A percentile compares a stretch with the other conserved stretches of the same genome.
Evolutionary conservation across 2,113 vertebrate genomes (phyloP).

Genomic region (Athene noctua): DNA sequence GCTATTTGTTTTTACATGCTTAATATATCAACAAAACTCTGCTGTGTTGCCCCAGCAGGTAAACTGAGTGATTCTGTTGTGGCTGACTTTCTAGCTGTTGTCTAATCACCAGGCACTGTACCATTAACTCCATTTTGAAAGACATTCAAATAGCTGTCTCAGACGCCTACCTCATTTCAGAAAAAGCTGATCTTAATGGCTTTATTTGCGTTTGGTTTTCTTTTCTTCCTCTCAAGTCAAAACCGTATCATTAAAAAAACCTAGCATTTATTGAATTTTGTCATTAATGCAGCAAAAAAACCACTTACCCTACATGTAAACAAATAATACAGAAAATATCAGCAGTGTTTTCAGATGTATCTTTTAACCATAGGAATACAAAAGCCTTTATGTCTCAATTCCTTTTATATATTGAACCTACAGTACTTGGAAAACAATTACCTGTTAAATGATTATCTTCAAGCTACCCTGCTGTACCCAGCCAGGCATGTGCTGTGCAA

Average conservation of each 20-base stretch:
- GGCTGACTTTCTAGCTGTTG: not conserved
- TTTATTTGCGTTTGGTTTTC: not conserved
- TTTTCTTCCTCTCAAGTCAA: not conserved
- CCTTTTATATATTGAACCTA: not conserved
- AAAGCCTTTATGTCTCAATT: not conserved
- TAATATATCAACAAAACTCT: not conserved
- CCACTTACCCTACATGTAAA: not conserved
- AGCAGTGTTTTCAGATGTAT: too few relatives aligned
- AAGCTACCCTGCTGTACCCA: not conserved
- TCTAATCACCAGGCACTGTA: not conserved
- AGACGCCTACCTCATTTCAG: not conserved
- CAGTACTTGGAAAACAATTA: not conserved
- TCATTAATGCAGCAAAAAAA: not conserved
- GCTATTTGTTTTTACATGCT: conserved; percentile 12
- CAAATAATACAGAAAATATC: not conserved
- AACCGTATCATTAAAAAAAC: not conserved
- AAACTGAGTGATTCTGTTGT: not conserved
- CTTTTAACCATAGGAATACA: not conserved
- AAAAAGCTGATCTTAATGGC: not conserved
- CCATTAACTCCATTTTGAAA: not conserved
- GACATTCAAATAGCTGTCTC: not conserved
- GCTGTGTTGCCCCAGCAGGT: not conserved
- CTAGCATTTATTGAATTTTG: not conserved
- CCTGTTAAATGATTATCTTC: not conserved
- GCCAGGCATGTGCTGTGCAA: not conserved